These are phyloP conservation scores for Campaea margaritaria DNA, from an alignment of 2,888 invertebrate species.

Conservation along the genomic window DNA sequence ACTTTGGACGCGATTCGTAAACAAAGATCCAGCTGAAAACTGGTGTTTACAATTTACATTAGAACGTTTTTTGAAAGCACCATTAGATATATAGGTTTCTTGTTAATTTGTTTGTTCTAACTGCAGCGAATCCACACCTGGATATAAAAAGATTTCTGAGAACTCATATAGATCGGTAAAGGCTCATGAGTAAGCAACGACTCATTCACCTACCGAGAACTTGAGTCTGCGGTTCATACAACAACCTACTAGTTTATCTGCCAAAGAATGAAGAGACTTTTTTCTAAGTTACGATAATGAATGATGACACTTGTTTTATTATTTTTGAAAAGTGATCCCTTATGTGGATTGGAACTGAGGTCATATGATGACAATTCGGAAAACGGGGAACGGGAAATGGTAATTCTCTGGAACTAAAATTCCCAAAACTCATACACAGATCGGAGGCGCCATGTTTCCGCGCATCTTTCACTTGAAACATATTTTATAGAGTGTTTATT, in stretches of 20 bases:
- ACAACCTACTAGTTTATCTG: not conserved
- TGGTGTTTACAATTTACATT: constrained; percentile 57
- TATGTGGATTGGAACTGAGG: too few relatives aligned
- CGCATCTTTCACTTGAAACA: constrained; percentile 50
- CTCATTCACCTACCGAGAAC: constrained; percentile 18
- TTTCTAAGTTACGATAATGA: too few relatives aligned
- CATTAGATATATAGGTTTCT: constrained; percentile 43
- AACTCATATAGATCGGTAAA: constrained; percentile 7
- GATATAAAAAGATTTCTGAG: constrained; percentile 8
- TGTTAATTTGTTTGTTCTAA: constrained; percentile 13
- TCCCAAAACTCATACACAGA: too few relatives aligned
- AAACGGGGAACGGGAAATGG: too few relatives aligned
- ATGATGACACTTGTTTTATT: too few relatives aligned
- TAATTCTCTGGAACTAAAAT: too few relatives aligned
- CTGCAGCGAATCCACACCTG: constrained; percentile 2
- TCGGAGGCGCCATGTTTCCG: constrained; percentile 41
- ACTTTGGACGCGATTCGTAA: constrained; percentile 60
- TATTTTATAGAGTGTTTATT: constrained; percentile 44
- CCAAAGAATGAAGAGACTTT: too few relatives aligned
- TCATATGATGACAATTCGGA: too few relatives aligned
- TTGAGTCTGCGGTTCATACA: constrained; percentile 5
- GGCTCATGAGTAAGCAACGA: constrained; percentile 11
- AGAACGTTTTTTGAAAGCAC: constrained; percentile 50
- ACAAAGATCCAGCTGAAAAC: constrained; percentile 69
- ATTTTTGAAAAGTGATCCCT: too few relatives aligned